Base-by-base conservation (phyloP, 1,140 invertebrate genomes). In the Aphidius gifuensis region DNA sequence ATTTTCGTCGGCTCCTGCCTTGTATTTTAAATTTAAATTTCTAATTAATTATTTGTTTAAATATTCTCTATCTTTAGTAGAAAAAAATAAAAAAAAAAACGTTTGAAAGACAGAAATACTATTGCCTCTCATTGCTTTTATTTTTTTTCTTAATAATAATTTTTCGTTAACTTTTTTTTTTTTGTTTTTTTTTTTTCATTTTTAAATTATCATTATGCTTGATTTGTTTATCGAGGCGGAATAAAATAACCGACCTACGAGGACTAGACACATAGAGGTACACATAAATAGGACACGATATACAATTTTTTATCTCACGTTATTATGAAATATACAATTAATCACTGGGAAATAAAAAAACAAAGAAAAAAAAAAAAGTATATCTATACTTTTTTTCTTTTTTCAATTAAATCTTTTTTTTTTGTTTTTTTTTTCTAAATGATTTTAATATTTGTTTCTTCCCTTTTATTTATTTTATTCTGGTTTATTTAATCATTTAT, bases 191-290 rank as follows among this genome's bases (percentile, higher is more conserved):
- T 60, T 51, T 49, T 21, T 61, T 38, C n/a, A n/a, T n/a, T n/a
- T n/a, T n/a, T n/a, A n/a, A n/a, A n/a, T n/a, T n/a, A n/a, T n/a
- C n/a, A n/a, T 44, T 9, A 16, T 11, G 46, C 16, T 60, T 60
- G 51, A 23, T 53, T 53, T 60, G 23, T 60, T 38, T 39, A 45
- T 53, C 60, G 53, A 62, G 54, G 60, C 44, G 44, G 42, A 46
- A 53, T 46, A 39, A 56, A 23, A 46, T 32, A 62, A 40, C 47
- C 53, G 38, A 45, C 40, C 49, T n/a, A 69, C 69, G 71, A 71
- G 68, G 78, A 80, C 78, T 80, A 80, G 78, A 80, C 76, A 77
- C 71, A 77, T 64, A 46, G 70, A 64, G 67, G 74, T 76, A 73
- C 74, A 77, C 71, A 75, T 77, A 75, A 74, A 73, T 76, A 74